Evolutionary conservation across 2,888 invertebrate genomes (phyloP).

Genomic region (Leptinotarsa haldemani): DNA sequence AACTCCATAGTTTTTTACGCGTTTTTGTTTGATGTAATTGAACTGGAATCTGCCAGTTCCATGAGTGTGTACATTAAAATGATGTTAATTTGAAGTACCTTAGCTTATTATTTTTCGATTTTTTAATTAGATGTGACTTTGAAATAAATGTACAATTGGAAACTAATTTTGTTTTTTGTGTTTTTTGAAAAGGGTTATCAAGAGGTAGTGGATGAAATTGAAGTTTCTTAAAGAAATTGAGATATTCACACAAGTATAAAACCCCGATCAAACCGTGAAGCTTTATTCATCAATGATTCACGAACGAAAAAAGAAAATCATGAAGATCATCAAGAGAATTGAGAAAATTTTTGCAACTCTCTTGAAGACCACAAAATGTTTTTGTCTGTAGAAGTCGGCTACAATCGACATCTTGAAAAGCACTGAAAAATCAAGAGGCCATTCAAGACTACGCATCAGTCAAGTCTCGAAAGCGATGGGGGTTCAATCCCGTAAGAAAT

Average conservation of each 20-base stretch:
- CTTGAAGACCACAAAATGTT: constrained; percentile 61
- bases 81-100: constrained; percentile 32
- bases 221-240: constrained; percentile 56
- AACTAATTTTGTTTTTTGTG: constrained; percentile 73
- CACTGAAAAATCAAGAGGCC: constrained; percentile 38
- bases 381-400: constrained; percentile 55
- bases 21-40: constrained; percentile 30
- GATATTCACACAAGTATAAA: constrained; percentile 44
- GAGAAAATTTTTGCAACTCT: constrained; percentile 59
- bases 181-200: constrained; percentile 86
- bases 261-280: constrained; percentile 42
- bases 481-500: constrained; percentile 14
- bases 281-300: constrained; percentile 43
- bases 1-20: constrained; percentile 44
- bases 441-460: constrained; percentile 27
- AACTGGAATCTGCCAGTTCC: constrained; percentile 12
- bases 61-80: constrained; percentile 23
- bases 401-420: constrained; percentile 37
- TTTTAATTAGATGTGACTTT: constrained; percentile 46
- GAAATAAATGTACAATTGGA: constrained; percentile 49
- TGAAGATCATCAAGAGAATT: constrained; percentile 58
- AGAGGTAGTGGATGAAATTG: constrained; percentile 84
- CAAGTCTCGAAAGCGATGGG: constrained; percentile 19
- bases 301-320: constrained; percentile 46
- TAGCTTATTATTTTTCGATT: constrained; percentile 26